phyloP scores from a whole-genome alignment of 2,797 vertebrate genomes.

The Brotula barbata region DNA sequence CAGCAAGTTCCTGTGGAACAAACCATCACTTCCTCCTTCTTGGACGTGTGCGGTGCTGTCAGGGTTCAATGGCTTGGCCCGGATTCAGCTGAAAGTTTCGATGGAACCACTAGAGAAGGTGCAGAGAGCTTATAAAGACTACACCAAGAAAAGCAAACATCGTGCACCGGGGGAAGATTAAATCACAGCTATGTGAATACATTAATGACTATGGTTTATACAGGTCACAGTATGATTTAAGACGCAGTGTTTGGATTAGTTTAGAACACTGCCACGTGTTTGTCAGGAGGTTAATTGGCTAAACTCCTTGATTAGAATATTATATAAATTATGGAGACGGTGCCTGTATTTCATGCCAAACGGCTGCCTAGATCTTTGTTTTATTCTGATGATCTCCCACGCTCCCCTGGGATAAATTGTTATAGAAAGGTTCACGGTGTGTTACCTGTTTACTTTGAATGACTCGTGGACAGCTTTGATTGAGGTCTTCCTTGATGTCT shows the following conservation, averaged over 20 bases:
- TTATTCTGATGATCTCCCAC: no score
- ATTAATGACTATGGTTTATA: background rate
- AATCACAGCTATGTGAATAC: background rate
- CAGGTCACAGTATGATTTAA: conserved; percentile 5
- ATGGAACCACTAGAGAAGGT: conserved; percentile 17
- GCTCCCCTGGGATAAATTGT: no score
- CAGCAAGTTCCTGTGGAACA: conserved; percentile 67
- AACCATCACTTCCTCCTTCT: conserved; percentile 43
- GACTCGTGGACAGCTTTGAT: background rate
- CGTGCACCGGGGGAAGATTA: background rate
- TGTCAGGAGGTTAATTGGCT: conserved; percentile 31
- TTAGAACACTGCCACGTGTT: conserved; percentile 6
- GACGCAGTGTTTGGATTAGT: conserved; percentile 9
- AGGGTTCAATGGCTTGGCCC: conserved; percentile 38
- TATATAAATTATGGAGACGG: background rate
- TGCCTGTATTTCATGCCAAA: conserved; percentile 10
- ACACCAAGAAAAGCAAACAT: conserved; percentile 7
- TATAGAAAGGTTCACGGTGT: background rate
- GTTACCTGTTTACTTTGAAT: background rate
- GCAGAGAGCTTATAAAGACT: conserved; percentile 13
- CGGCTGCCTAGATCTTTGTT: no score
- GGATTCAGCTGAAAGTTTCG: conserved; percentile 38
- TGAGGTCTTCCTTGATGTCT: conserved; percentile 10
- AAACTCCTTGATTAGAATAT: conserved; percentile 16
- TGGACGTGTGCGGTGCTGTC: conserved; percentile 29